Percentiles rank a stretch among this genome's conserved stretches.
Evolutionary conservation across 2,113 vertebrate genomes (phyloP).

Genomic region (Oryzias melastigma): DNA sequence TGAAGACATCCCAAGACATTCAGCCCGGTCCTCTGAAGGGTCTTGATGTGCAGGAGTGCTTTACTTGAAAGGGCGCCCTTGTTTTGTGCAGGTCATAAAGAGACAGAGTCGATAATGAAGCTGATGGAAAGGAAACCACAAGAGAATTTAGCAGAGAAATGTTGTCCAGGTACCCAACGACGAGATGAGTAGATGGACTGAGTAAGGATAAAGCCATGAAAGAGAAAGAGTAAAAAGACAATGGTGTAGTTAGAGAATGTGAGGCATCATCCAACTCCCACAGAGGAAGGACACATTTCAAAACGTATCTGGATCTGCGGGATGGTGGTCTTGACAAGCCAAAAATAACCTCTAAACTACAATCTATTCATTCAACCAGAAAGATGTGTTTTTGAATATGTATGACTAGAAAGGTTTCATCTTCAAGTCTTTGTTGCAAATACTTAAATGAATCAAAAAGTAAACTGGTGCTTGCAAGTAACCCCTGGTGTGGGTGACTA

Average conservation of each 20-base stretch:
- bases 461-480: no score
- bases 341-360: conserved; percentile 49
- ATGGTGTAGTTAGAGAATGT: conserved; percentile 12
- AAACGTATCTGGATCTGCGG: background rate
- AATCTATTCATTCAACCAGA: conserved; percentile 42
- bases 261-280: background rate
- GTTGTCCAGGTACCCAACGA: conserved; percentile 10
- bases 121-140: conserved; percentile 18
- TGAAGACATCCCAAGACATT: no score
- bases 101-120: conserved; percentile 3
- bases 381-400: no score
- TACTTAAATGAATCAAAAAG: no score
- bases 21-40: no score
- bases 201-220: conserved; percentile 1
- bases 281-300: conserved; percentile 20
- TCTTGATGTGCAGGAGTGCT: background rate
- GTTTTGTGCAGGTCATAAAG: background rate
- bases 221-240: conserved; percentile 3
- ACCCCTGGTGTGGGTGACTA: no score
- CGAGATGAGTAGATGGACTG: conserved; percentile 9
- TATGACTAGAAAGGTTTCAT: no score
- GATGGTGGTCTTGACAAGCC: conserved; percentile 19
- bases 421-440: no score
- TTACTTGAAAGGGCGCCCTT: background rate
- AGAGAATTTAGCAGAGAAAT: conserved; percentile 15